Evolutionary conservation across 2,888 invertebrate genomes (phyloP).

Genomic region (Agrotis clavis): DNA sequence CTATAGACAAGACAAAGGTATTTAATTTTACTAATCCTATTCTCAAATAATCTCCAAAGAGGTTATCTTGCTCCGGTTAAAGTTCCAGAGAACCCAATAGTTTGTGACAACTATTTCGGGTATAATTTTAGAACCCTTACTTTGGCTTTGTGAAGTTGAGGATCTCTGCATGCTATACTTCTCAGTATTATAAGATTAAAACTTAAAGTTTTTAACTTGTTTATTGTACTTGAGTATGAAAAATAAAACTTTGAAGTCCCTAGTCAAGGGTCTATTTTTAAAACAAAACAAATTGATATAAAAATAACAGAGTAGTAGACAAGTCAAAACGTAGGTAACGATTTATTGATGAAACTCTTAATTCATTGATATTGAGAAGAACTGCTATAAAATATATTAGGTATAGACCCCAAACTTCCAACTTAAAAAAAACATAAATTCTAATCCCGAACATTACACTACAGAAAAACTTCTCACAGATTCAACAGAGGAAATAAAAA

Average conservation of each 20-base stretch:
- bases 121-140: conserved; percentile 1
- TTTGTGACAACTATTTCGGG: conserved; percentile 27
- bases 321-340: too few relatives aligned
- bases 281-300: too few relatives aligned
- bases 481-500: conserved; percentile 38
- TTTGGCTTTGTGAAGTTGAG: conserved; percentile 1
- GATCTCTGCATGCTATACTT: not conserved
- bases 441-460: not conserved
- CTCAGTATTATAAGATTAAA: not conserved
- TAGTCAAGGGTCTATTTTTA: too few relatives aligned
- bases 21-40: conserved; percentile 23
- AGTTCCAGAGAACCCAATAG: conserved; percentile 22
- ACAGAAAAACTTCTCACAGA: not conserved
- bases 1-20: conserved; percentile 15
- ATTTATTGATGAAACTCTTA: too few relatives aligned
- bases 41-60: not conserved
- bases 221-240: not conserved
- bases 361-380: too few relatives aligned
- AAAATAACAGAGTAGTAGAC: too few relatives aligned
- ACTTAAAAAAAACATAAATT: not conserved
- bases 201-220: not conserved
- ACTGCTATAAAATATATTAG: too few relatives aligned
- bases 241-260: not conserved
- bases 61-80: conserved; percentile 27
- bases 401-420: too few relatives aligned